Base-by-base conservation (phyloP, 1,140 invertebrate species). In the Lucilia sericata region DNA sequence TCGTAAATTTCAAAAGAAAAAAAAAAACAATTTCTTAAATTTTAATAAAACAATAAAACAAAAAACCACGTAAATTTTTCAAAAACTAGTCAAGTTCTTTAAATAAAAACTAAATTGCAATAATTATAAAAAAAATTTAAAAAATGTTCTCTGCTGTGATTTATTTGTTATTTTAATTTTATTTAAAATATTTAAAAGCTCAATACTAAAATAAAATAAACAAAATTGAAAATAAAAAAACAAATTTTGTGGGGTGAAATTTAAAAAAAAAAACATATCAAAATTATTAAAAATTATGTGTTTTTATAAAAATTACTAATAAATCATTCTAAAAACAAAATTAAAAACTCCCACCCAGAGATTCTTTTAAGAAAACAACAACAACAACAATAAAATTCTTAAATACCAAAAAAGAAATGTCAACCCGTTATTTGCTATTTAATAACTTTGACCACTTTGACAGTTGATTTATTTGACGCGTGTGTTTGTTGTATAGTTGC, bases 391-490 rank as follows among this genome's bases (percentile, higher is more conserved):
- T 1, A 70, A 70, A 1, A 70, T 42, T 42, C 5, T 42, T 42
- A 10, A 42, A 42, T 17, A 70, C 42, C n/a, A 80, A n/a, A 47
- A 13, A 80, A 80, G 42, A 70, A 25, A 49, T 80, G 76, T 80
- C 76, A 80, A 80, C 76, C 76, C 76, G 47, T 49, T 25, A 51
- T 49, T 49, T 49, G 9, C 17, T 80, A 13, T 49, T n/a, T 49
- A 49, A 83, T 74, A 74, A 83, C 7, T 42, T n/a, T 82, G 49
- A 81, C 83, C 80, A 84, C 19, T 81, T 19, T 82, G 89, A 90
- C 89, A 90, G 87, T 88, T 90, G 89, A 90, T 90, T 90, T 90
- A 90, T 90, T 90, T 90, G 89, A 89, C 89, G 88, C 89, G 89
- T 90, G 89, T 90, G 89, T 90, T 89, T 88, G 36, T 49, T 14